Percentiles rank a stretch among this genome's conserved stretches.
Evolutionary conservation across 2,888 invertebrate genomes (phyloP).

Genomic region (Hyppa rectilinea): DNA sequence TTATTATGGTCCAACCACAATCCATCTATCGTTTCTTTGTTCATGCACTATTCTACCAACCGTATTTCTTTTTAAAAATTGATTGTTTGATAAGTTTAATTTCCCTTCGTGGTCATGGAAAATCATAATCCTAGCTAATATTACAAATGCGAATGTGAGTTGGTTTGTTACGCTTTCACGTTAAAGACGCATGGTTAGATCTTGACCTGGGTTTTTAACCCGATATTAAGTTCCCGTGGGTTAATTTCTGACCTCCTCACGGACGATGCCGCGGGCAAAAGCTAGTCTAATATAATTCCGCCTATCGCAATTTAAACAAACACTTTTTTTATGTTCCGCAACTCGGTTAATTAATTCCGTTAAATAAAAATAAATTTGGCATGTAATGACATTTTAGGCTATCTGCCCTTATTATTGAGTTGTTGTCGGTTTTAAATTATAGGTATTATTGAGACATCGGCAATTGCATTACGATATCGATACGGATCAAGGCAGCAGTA

Average conservation of each 20-base stretch:
- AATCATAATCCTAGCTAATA: too few relatives aligned
- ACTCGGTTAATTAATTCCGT: slow-evolving; percentile 63
- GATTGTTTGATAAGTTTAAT: slow-evolving; percentile 24
- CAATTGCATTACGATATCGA: slow-evolving; percentile 51
- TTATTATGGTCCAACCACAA: not conserved
- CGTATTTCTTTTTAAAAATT: not conserved
- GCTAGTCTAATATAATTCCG: slow-evolving; percentile 64
- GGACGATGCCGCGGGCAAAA: too few relatives aligned
- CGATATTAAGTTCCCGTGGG: too few relatives aligned
- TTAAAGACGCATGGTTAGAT: too few relatives aligned
- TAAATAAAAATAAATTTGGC: slow-evolving; percentile 70
- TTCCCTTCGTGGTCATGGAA: too few relatives aligned
- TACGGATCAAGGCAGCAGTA: slow-evolving; percentile 69
- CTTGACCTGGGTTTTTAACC: too few relatives aligned
- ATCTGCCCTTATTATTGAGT: slow-evolving; percentile 55
- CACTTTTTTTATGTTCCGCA: slow-evolving; percentile 60
- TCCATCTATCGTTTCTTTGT: not conserved
- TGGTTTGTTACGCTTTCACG: too few relatives aligned
- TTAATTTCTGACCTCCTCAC: too few relatives aligned
- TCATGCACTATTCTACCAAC: not conserved
- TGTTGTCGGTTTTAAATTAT: slow-evolving; percentile 50
- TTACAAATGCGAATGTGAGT: too few relatives aligned
- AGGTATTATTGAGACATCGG: slow-evolving; percentile 56
- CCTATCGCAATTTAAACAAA: slow-evolving; percentile 70
- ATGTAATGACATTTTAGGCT: slow-evolving; percentile 61